A percentile compares a stretch with the other conserved stretches of the same genome.
Conservation (phyloP, 1,140 invertebrate species). For the Asbolus verrucosus region DNA sequence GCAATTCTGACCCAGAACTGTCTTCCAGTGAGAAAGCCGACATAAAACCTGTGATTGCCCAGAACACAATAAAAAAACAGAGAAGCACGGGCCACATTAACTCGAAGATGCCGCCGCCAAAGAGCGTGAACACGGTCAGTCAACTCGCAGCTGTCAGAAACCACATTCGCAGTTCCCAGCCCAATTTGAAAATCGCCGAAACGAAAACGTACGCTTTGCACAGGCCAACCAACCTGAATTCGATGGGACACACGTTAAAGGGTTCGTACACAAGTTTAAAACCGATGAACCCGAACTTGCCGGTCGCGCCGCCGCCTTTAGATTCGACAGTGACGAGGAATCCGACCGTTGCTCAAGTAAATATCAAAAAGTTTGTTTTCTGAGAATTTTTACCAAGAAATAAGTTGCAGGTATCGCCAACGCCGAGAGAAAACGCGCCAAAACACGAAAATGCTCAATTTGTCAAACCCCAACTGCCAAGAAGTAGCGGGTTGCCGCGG, state of each 20-base stretch:
- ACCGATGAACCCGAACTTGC: slow-evolving; percentile 52
- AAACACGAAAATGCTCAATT: slow-evolving; percentile 25
- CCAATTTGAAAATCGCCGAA: slow-evolving; percentile 19
- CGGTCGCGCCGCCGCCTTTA: slow-evolving; percentile 40
- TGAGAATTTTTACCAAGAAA: neutral
- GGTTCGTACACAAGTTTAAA: slow-evolving; percentile 54
- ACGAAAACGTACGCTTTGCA: neutral
- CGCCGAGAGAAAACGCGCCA: neutral
- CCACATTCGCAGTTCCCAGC: slow-evolving; percentile 4
- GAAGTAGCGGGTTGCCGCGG: slow-evolving; percentile 47
- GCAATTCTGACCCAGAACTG: slow-evolving; percentile 45
- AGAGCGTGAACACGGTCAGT: slow-evolving; percentile 1
- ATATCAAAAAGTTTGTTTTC: neutral
- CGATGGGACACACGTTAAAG: slow-evolving; percentile 46
- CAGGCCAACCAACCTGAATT: slow-evolving; percentile 49
- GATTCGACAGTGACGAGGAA: slow-evolving; percentile 9
- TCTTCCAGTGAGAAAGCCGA: slow-evolving; percentile 26
- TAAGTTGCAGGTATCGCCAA: neutral
- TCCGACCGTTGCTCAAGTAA: slow-evolving; percentile 11
- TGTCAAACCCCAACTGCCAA: slow-evolving; percentile 40
- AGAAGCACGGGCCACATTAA: slow-evolving; percentile 1
- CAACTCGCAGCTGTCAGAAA: neutral
- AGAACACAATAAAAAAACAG: slow-evolving; percentile 4
- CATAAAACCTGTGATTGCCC: neutral
- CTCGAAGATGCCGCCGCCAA: slow-evolving; percentile 1